Evolutionary conservation across 2,113 vertebrate genomes (phyloP).

Genomic region (Gymnobelideus leadbeateri): DNA sequence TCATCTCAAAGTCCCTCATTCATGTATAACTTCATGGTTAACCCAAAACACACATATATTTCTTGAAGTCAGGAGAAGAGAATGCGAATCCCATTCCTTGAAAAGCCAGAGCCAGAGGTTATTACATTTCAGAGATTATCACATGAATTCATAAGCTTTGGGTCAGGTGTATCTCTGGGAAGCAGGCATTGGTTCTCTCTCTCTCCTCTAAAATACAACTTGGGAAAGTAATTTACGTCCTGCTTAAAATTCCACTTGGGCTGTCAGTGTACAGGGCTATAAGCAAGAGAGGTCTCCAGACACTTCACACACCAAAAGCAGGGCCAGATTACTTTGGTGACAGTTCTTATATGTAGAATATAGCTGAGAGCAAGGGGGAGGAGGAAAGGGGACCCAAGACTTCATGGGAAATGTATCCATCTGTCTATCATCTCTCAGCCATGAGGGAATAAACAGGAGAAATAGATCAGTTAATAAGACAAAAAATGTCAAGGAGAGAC

Average conservation of each 20-base stretch:
- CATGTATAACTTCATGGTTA: conserved; percentile 36
- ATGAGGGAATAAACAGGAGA: conserved; percentile 71
- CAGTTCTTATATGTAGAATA: conserved; percentile 64
- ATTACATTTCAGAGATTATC: not conserved
- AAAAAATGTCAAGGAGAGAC: conserved; percentile 70
- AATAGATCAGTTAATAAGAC: conserved; percentile 77
- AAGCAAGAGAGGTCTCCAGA: conserved; percentile 34
- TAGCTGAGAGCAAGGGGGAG: conserved; percentile 40
- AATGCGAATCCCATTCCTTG: not conserved
- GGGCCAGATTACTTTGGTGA: conserved; percentile 53
- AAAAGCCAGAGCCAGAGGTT: not conserved
- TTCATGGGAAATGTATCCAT: conserved; percentile 65
- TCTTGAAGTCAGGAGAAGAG: not conserved
- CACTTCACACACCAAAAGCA: conserved; percentile 5
- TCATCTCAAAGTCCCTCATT: not conserved
- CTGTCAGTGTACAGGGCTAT: conserved; percentile 9
- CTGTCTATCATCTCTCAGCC: conserved; percentile 75
- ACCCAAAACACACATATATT: conserved; percentile 26
- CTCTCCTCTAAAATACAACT: conserved; percentile 42
- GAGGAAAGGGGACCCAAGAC: conserved; percentile 48
- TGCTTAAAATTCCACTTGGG: conserved; percentile 61
- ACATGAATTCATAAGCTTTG: not conserved
- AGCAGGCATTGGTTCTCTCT: not conserved
- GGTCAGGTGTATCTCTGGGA: conserved; percentile 14
- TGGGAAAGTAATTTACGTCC: conserved; percentile 54